Base-by-base conservation (phyloP, 2,113 vertebrate genomes). In the Silurus meridionalis region DNA sequence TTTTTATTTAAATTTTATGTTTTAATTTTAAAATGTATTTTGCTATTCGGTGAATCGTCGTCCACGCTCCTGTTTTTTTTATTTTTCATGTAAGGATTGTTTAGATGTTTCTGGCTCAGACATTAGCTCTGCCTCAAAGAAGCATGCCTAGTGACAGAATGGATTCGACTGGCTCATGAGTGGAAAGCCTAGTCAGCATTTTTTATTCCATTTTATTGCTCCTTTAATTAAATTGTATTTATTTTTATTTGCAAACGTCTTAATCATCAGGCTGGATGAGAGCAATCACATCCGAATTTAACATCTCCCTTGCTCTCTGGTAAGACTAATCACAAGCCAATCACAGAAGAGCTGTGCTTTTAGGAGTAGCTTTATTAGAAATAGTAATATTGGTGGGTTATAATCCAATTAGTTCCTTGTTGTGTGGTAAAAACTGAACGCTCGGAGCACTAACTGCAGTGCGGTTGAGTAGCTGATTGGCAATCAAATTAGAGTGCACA, bases 251-350 rank as follows among this genome's bases (percentile, higher is more conserved):
- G 91, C 87, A 84, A 91, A 91, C 91, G 90, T 83, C 46, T 46
- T 86, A 86, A 91, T 86, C 88, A 83, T 91, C 92, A 95, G 95
- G 93, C 74, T 94, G 91, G 94, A 94, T 87, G 93, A 94, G 82
- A 93, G 90, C 58, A 92, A 94, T 89, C 92, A 94, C 85, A 95
- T 95, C 91, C 91, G 92, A 91, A 93, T 95, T 90, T 95, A 94
- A 78, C 63, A 21, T 80, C 81, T 48, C 57, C 46, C 37, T 28
- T 75, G 57, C 53, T 21, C 71, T 9, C 78, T 28, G 63, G 69
- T 84, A 28, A 89, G 28, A 57, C 46, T 37, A 37, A 37, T 37
- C 37, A 37, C 37, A 37, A 67, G 37, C 9, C 2, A 7, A 53
- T 52, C 9, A 69, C 23, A 58, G 8, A 21, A 63, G 78, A 67